Conservation (phyloP, 2,888 invertebrate species). For the Chromoteleia sp. region DNA sequence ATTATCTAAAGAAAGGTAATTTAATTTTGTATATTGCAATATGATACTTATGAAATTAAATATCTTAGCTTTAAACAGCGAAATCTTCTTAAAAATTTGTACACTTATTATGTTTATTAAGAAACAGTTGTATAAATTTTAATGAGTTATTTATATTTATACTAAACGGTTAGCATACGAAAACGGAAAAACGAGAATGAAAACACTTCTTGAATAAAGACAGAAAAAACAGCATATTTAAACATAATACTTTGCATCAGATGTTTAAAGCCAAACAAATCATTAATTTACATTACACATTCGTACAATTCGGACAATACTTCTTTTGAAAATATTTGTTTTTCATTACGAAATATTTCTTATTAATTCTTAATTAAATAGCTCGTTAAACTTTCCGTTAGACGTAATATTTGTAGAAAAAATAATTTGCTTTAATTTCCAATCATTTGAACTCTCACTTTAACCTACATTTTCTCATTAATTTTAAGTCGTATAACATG, state of each 20-base stretch:
- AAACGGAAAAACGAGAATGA: no score
- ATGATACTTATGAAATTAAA: no score
- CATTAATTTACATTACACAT: constrained; percentile 10
- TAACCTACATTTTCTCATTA: constrained; percentile 47
- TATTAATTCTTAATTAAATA: constrained; percentile 15
- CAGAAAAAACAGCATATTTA: not conserved
- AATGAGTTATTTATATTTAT: no score
- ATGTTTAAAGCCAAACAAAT: not conserved
- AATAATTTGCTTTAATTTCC: constrained; percentile 47
- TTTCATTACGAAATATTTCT: constrained; percentile 7
- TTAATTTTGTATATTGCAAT: no score
- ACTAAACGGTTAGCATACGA: no score
- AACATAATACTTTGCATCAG: not conserved
- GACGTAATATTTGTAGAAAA: constrained; percentile 17
- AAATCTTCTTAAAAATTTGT: no score
- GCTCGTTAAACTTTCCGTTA: constrained; percentile 20
- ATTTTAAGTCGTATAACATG: constrained; percentile 38
- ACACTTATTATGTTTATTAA: no score
- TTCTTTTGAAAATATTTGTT: constrained; percentile 16
- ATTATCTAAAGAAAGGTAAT: no score
- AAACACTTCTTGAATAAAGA: not conserved
- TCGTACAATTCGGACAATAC: constrained; percentile 2
- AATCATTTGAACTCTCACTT: constrained; percentile 49
- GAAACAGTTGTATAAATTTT: no score
- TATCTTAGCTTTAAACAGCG: no score